phyloP scores from a whole-genome alignment of 2,113 vertebrate species.

The Chloroceryle aenea region DNA sequence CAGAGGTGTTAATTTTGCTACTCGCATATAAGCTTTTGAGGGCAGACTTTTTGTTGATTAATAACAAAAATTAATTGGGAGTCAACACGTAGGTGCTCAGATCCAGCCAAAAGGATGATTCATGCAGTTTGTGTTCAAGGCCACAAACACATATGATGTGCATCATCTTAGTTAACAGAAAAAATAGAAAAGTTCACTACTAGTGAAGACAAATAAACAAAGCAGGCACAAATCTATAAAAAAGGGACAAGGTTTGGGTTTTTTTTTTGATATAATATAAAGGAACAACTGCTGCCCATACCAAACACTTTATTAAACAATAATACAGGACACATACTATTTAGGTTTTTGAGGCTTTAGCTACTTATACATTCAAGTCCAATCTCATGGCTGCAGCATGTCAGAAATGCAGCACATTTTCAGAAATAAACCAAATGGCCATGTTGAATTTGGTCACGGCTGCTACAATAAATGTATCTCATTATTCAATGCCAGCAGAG shows the following conservation, averaged over 20 bases:
- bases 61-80: neutral
- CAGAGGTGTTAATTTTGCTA: neutral
- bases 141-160: neutral
- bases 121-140: neutral
- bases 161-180: neutral
- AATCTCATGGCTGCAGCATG: neutral
- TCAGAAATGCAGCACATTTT: neutral
- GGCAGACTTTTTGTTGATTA: neutral
- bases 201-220: neutral
- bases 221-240: neutral
- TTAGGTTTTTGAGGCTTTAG: neutral
- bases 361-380: neutral
- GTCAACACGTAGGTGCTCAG: neutral
- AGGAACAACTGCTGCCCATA: neutral
- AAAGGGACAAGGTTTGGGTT: neutral
- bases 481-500: neutral
- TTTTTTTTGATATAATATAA: neutral
- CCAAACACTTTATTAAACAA: neutral
- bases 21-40: neutral
- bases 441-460: neutral
- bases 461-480: neutral
- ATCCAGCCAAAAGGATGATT: slow-evolving; percentile 31
- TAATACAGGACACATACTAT: neutral
- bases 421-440: neutral
- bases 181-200: neutral